Evolutionary conservation across 2,797 vertebrate genomes (phyloP).

Genomic region (Diplodus puntazzo): DNA sequence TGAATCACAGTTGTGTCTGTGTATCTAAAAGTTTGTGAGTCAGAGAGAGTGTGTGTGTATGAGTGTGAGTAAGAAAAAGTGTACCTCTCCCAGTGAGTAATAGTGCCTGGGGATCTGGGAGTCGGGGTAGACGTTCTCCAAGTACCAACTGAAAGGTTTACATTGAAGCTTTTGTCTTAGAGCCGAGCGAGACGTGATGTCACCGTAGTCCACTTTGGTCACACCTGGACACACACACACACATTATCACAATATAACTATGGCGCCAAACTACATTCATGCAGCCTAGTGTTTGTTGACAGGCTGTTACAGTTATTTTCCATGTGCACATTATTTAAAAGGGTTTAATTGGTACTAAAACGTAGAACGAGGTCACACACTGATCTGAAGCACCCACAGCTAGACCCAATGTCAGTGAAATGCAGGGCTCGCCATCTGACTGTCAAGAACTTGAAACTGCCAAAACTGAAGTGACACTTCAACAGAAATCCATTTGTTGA

Average conservation of each 20-base stretch:
- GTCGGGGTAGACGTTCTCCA: constrained; percentile 98
- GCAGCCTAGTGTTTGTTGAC: neutral
- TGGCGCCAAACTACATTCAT: neutral
- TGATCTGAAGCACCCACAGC: neutral
- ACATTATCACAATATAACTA: too few relatives aligned
- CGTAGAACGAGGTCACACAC: neutral
- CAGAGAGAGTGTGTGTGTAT: constrained; percentile 12
- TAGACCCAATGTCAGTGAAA: neutral
- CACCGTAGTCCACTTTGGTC: constrained; percentile 99
- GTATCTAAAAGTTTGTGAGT: neutral
- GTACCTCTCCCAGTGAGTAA: constrained; percentile 98
- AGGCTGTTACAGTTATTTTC: neutral
- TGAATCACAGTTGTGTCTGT: constrained; percentile 11
- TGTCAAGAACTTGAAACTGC: neutral
- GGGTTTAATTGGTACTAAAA: neutral
- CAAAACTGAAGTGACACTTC: neutral
- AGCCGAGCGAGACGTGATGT: constrained; percentile 90
- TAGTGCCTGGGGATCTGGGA: constrained; percentile 99
- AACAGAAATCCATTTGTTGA: neutral
- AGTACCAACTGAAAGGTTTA: constrained; percentile 98
- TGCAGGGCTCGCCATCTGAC: neutral
- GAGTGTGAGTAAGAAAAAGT: constrained; percentile 20
- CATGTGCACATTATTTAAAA: constrained; percentile 4
- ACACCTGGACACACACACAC: constrained; percentile 85
- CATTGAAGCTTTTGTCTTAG: constrained; percentile 97